These are phyloP conservation scores for Escarpia spicata DNA, from an alignment of 2,888 invertebrate species.

Conservation along the genomic window DNA sequence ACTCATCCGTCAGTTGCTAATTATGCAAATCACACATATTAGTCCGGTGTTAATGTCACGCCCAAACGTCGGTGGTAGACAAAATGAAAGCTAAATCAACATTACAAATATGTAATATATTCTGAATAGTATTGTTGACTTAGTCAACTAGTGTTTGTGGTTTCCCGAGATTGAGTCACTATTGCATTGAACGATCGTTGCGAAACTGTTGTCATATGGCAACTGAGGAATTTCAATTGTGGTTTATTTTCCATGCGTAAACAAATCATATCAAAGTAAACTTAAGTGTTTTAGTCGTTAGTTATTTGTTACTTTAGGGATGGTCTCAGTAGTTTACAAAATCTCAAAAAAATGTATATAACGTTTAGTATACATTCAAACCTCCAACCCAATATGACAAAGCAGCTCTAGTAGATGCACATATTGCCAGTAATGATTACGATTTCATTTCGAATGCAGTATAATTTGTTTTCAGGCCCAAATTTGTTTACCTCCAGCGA, in stretches of 20 bases:
- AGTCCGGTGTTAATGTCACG: too few species aligned
- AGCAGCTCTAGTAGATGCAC: background rate
- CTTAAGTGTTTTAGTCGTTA: too few species aligned
- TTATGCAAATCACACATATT: background rate
- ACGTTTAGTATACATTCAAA: background rate
- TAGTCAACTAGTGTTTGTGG: background rate
- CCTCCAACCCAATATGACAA: too few species aligned
- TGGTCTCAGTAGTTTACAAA: too few species aligned
- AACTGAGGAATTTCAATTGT: too few species aligned
- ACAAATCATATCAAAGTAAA: too few species aligned
- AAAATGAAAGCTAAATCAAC: background rate
- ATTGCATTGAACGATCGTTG: too few species aligned
- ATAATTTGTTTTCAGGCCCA: background rate
- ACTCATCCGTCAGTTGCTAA: background rate
- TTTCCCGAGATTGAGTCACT: background rate
- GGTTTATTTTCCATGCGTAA: too few species aligned
- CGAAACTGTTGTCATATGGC: too few species aligned
- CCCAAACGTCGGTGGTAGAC: background rate
- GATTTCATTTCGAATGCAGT: background rate
- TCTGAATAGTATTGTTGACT: background rate
- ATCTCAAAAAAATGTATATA: too few species aligned
- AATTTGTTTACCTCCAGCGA: background rate
- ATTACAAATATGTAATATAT: background rate
- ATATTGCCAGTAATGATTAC: background rate
- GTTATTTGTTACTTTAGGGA: too few species aligned